phyloP scores from a whole-genome alignment of 30 jellyfish, hydroid and myxozoan species.

The Rhopilema esculentum region DNA sequence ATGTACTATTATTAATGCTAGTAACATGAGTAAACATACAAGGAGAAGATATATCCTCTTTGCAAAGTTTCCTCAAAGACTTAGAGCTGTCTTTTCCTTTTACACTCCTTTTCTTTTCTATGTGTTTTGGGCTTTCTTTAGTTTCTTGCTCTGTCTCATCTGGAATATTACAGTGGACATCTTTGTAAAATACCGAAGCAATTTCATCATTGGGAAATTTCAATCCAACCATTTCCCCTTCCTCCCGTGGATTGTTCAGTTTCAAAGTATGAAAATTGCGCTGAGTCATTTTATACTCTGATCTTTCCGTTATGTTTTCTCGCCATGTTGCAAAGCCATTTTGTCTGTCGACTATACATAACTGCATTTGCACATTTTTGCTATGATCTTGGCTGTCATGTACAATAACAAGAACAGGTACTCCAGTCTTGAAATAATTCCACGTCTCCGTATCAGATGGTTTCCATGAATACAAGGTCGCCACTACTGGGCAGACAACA shows the following conservation, averaged over 20 bases:
- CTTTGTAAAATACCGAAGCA: slow-evolving; percentile 80
- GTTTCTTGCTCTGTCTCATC: slow-evolving; percentile 29
- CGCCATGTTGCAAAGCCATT: slow-evolving; percentile 96
- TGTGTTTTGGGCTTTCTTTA: slow-evolving; percentile 62
- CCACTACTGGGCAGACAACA: slow-evolving; percentile 87
- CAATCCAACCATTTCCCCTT: slow-evolving; percentile 85
- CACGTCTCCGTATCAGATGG: slow-evolving; percentile 88
- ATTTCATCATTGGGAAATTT: slow-evolving; percentile 86
- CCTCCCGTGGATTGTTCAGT: slow-evolving; percentile 64
- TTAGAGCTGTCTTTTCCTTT: slow-evolving; percentile 9
- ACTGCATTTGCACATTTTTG: slow-evolving; percentile 51
- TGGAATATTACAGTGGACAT: slow-evolving; percentile 81
- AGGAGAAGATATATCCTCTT: slow-evolving; percentile 91
- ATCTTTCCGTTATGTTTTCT: slow-evolving; percentile 68
- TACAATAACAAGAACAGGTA: slow-evolving; percentile 80
- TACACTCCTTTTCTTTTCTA: slow-evolving; percentile 17
- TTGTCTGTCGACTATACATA: slow-evolving; percentile 83
- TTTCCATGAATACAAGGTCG: slow-evolving; percentile 79
- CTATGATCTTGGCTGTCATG: slow-evolving; percentile 49
- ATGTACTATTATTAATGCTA: slow-evolving; percentile 74
- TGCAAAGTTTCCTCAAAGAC: slow-evolving; percentile 53
- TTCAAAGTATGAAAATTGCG: slow-evolving; percentile 84
- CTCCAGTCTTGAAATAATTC: slow-evolving; percentile 84
- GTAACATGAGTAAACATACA: slow-evolving; percentile 97
- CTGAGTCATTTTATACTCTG: slow-evolving; percentile 84